Evolutionary conservation across 2,797 vertebrate genomes (phyloP).

Genomic region (Epinephelus awoara): DNA sequence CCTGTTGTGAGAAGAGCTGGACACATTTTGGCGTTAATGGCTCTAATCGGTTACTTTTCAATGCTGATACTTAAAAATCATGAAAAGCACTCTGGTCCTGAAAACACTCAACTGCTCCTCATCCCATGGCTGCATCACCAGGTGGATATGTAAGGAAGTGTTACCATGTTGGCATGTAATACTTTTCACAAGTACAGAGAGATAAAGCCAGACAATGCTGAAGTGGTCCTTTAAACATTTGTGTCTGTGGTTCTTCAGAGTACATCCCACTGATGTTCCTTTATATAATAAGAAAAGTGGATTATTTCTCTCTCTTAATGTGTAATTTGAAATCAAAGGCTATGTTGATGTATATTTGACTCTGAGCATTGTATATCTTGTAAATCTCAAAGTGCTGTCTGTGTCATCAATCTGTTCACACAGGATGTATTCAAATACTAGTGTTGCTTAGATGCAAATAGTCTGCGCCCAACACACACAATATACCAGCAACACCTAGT

Average conservation of each 20-base stretch:
- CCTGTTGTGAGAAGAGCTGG: neutral
- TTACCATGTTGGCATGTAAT: neutral
- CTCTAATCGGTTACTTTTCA: neutral
- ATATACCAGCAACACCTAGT: neutral
- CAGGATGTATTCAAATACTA: neutral
- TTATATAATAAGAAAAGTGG: neutral
- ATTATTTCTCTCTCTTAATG: neutral
- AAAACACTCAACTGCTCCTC: neutral
- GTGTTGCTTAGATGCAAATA: neutral
- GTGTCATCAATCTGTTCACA: conserved; percentile 4
- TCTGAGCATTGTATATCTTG: neutral
- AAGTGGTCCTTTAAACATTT: neutral
- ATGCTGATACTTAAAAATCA: neutral
- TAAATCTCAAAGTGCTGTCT: neutral
- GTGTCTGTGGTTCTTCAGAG: neutral
- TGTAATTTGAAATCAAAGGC: neutral
- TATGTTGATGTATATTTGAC: neutral
- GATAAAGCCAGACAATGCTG: neutral
- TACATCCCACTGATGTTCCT: neutral
- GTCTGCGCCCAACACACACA: neutral
- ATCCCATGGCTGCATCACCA: no score
- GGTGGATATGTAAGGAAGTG: neutral
- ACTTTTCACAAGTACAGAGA: neutral
- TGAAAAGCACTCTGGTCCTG: neutral
- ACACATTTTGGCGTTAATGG: neutral